Evolutionary conservation across 2,113 vertebrate genomes (phyloP).

Genomic region (Ascaphus truei): DNA sequence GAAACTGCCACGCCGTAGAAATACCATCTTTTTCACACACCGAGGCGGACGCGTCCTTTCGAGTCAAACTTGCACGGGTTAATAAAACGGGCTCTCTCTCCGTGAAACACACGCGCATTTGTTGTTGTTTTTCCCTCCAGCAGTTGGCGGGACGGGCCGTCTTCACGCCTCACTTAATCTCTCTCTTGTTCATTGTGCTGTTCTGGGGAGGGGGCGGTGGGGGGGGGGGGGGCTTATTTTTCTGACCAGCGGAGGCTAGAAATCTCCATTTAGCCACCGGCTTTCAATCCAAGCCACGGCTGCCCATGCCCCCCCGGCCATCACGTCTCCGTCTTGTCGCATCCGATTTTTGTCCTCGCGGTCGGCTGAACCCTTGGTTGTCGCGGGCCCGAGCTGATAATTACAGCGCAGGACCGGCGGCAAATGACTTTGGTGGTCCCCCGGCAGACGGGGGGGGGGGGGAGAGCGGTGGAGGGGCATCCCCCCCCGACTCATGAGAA

Average conservation of each 20-base stretch:
- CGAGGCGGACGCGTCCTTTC: no score
- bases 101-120: no score
- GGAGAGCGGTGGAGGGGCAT: no score
- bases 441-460: not conserved
- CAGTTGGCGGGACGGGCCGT: not conserved
- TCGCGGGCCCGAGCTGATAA: not conserved
- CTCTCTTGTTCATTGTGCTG: not conserved
- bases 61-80: no score
- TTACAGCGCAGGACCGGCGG: slow-evolving; percentile 1
- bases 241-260: not conserved
- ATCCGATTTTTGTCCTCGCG: slow-evolving; percentile 1
- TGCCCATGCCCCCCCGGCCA: slow-evolving; percentile 5
- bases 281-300: slow-evolving; percentile 5
- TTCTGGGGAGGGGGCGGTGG: not conserved
- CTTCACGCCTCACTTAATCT: slow-evolving; percentile 15
- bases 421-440: slow-evolving; percentile 28
- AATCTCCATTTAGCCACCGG: slow-evolving; percentile 9
- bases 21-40: no score
- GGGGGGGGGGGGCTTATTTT: not conserved
- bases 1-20: no score
- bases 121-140: not conserved
- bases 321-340: slow-evolving; percentile 18
- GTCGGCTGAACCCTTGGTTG: slow-evolving; percentile 12
- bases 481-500: not conserved
- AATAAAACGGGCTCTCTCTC: no score